These are phyloP conservation scores for Dufourea novaeangliae DNA, from an alignment of 1,140 invertebrate genomes.

Conservation along the genomic window DNA sequence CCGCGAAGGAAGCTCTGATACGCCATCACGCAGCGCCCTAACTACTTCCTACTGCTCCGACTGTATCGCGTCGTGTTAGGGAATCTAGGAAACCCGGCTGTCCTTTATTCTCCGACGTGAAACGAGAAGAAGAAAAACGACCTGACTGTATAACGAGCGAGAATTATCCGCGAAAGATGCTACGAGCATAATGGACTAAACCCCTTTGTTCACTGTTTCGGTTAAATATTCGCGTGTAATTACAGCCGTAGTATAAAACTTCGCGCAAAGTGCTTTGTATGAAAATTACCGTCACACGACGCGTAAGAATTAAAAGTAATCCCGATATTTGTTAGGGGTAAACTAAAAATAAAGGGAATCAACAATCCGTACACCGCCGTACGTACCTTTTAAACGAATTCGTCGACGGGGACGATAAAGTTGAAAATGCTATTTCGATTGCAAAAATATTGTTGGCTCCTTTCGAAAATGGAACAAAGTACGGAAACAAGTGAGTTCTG, in stretches of 20 bases:
- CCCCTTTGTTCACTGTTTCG: constrained; percentile 18
- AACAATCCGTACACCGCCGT: no score
- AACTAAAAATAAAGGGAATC: no score
- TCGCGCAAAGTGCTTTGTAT: not conserved
- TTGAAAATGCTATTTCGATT: not conserved
- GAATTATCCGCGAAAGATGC: constrained; percentile 21
- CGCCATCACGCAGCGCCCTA: constrained; percentile 48
- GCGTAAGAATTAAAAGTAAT: no score
- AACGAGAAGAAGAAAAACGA: constrained; percentile 34
- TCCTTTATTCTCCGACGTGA: constrained; percentile 9
- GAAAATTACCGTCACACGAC: not conserved
- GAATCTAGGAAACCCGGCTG: constrained; percentile 40
- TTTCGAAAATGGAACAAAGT: not conserved
- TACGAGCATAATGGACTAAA: constrained; percentile 13
- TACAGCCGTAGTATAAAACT: not conserved
- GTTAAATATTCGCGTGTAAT: constrained; percentile 3
- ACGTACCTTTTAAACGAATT: no score
- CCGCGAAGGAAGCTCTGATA: constrained; percentile 50
- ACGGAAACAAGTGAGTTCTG: not conserved
- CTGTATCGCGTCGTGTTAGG: constrained; percentile 39
- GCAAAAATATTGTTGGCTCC: no score
- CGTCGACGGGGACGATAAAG: not conserved
- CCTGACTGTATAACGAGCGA: constrained; percentile 16
- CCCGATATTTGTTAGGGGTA: no score
- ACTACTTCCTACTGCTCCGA: constrained; percentile 57